phyloP scores from a whole-genome alignment of 2,888 invertebrate genomes.

The Campoplex capitator region DNA sequence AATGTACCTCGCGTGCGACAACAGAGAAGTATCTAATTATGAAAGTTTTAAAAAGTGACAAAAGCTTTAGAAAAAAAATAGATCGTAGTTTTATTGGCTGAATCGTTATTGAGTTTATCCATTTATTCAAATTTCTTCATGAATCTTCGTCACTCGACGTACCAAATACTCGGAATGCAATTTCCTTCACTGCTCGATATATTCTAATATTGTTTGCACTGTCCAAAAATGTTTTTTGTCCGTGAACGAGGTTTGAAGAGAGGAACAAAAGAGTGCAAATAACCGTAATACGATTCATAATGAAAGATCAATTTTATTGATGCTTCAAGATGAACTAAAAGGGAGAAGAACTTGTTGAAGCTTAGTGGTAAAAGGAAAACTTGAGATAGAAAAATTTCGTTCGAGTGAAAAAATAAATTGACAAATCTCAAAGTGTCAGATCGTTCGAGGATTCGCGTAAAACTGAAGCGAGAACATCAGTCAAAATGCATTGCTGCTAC shows the following conservation, averaged over 20 bases:
- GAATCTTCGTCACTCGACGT: slow-evolving; percentile 43
- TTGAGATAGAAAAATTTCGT: not conserved
- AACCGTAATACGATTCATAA: slow-evolving; percentile 27
- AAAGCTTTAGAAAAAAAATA: too few relatives aligned
- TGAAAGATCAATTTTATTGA: not conserved
- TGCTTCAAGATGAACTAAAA: not conserved
- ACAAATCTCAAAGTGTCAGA: not conserved
- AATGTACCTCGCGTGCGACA: too few relatives aligned
- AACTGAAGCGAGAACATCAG: slow-evolving; percentile 29
- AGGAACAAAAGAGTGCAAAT: not conserved
- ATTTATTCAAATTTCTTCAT: not conserved
- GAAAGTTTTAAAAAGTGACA: too few relatives aligned
- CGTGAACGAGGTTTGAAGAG: not conserved
- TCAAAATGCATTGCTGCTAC: not conserved
- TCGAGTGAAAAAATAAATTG: not conserved
- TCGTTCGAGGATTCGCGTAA: slow-evolving; percentile 25
- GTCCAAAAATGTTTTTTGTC: slow-evolving; percentile 74
- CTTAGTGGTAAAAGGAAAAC: not conserved
- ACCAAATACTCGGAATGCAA: slow-evolving; percentile 71
- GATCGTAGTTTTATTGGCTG: not conserved
- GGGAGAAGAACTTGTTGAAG: not conserved
- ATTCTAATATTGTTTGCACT: slow-evolving; percentile 68
- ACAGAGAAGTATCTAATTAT: too few relatives aligned
- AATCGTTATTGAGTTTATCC: too few relatives aligned
- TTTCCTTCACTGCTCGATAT: slow-evolving; percentile 68